Conservation (phyloP, 2,113 vertebrate species). For the Zosterops lateralis region DNA sequence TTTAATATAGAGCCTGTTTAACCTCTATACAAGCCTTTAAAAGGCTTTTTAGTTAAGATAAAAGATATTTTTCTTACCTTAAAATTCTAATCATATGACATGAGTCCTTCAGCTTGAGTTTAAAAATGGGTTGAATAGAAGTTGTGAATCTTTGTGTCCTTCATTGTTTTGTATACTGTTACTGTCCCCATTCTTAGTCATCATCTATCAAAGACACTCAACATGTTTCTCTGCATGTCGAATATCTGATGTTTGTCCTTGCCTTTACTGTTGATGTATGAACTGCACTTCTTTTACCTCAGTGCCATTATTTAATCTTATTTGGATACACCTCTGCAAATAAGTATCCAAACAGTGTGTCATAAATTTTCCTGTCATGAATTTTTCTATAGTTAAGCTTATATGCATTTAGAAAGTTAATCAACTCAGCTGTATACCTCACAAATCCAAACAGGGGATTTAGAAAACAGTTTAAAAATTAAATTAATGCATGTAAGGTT, state of each 20-base stretch:
- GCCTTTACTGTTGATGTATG: background rate
- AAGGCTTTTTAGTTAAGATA: background rate
- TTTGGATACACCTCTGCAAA: background rate
- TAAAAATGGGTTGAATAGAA: background rate
- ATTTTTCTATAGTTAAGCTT: background rate
- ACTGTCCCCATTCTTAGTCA: background rate
- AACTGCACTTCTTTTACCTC: background rate
- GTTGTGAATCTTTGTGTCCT: background rate
- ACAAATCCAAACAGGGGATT: background rate
- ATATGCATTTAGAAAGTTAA: background rate
- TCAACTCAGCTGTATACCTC: background rate
- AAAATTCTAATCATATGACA: background rate
- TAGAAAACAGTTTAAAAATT: background rate
- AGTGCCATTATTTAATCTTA: background rate
- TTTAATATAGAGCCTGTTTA: background rate
- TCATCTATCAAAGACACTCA: background rate
- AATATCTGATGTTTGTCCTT: background rate
- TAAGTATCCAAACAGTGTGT: background rate
- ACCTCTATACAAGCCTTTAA: background rate
- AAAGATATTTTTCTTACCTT: background rate
- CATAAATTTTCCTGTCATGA: background rate
- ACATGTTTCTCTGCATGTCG: background rate
- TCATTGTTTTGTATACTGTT: background rate
- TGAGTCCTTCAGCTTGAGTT: background rate
- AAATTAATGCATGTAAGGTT: background rate